These are phyloP conservation scores for Maniola hyperantus DNA, from an alignment of 2,888 invertebrate genomes.

Conservation along the genomic window DNA sequence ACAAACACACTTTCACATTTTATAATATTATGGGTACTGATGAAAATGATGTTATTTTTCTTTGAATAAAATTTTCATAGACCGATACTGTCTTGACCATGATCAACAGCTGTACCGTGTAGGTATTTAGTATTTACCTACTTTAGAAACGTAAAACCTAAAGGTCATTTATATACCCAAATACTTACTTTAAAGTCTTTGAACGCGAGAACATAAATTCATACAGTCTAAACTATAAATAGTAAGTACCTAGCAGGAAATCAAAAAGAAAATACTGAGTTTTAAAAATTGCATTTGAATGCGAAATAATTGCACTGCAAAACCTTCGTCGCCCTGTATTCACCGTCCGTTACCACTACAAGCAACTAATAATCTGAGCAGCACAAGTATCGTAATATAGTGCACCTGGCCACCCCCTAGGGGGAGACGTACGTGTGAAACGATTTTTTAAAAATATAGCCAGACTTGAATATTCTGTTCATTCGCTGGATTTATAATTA, in stretches of 20 bases:
- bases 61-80: too few relatives aligned
- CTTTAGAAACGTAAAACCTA: neutral
- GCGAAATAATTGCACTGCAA: conserved; percentile 19
- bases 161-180: neutral
- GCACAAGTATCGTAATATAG: conserved; percentile 63
- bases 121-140: neutral
- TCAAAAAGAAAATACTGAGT: conserved; percentile 24
- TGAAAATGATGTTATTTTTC: too few relatives aligned
- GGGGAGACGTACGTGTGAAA: conserved; percentile 59
- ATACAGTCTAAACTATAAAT: conserved; percentile 19
- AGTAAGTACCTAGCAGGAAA: conserved; percentile 15
- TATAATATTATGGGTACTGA: too few relatives aligned
- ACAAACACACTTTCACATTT: too few relatives aligned
- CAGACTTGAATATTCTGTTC: conserved; percentile 27
- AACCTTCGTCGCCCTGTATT: conserved; percentile 28
- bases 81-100: too few relatives aligned
- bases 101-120: too few relatives aligned
- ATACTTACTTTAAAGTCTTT: conserved; percentile 5
- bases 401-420: conserved; percentile 40
- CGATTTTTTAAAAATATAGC: conserved; percentile 63
- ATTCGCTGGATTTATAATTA: conserved; percentile 32
- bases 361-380: conserved; percentile 51
- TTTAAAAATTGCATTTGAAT: conserved; percentile 30
- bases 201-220: conserved; percentile 21
- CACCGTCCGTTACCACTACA: conserved; percentile 38